Conservation (phyloP, 2,888 invertebrate species). For the Eugnorisma glareosa region DNA sequence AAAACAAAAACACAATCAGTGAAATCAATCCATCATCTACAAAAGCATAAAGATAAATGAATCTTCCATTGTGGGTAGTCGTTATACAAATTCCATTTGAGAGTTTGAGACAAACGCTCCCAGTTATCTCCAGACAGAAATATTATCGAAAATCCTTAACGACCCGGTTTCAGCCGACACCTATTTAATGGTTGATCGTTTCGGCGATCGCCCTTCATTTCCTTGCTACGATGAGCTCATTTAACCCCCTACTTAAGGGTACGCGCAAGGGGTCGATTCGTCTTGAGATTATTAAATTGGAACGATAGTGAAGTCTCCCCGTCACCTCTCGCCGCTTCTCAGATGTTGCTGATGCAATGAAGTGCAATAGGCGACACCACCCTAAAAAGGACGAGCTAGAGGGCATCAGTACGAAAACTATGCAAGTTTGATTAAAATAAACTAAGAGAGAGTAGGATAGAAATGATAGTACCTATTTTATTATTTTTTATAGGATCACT, state of each 20-base stretch:
- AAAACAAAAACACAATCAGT: slow-evolving; percentile 46
- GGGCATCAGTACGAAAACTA: no score
- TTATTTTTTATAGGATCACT: no score
- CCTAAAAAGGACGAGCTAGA: no score
- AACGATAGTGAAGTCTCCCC: neutral
- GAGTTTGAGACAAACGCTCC: slow-evolving; percentile 62
- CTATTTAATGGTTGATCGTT: slow-evolving; percentile 85
- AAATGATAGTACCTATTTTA: no score
- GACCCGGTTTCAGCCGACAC: slow-evolving; percentile 72
- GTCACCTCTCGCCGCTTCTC: neutral
- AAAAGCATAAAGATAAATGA: slow-evolving; percentile 53
- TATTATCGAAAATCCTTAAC: slow-evolving; percentile 66
- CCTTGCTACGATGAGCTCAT: slow-evolving; percentile 81
- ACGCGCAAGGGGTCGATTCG: slow-evolving; percentile 35
- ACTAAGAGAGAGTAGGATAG: neutral
- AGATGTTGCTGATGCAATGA: no score
- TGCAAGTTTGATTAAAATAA: no score
- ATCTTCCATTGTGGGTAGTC: slow-evolving; percentile 48
- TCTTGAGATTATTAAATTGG: slow-evolving; percentile 5
- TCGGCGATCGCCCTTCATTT: slow-evolving; percentile 82
- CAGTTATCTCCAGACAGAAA: slow-evolving; percentile 57
- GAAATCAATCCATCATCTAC: slow-evolving; percentile 57
- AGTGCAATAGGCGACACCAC: no score
- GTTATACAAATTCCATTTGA: slow-evolving; percentile 65
- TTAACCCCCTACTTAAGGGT: slow-evolving; percentile 72